phyloP scores from a whole-genome alignment of 2,113 vertebrate species.

The Amphiprion ocellaris region DNA sequence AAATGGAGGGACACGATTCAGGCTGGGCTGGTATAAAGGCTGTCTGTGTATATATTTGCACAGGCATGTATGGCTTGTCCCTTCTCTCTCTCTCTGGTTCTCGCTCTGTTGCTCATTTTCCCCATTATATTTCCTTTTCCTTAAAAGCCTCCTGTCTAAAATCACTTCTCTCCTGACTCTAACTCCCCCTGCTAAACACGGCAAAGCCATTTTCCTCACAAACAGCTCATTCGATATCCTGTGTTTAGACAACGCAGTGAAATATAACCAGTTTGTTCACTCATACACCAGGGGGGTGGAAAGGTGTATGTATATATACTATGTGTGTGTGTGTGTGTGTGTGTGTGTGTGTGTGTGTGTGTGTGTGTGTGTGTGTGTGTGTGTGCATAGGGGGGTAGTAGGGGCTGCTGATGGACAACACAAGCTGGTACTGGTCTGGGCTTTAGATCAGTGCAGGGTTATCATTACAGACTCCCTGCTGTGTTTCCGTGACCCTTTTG shows the following conservation, averaged over 20 bases:
- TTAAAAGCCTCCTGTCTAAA: constrained; percentile 74
- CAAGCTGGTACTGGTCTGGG: constrained; percentile 72
- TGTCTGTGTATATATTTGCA: constrained; percentile 19
- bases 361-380: not conserved
- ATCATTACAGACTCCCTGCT: constrained; percentile 74
- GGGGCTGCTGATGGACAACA: constrained; percentile 72
- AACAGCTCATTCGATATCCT: constrained; percentile 79
- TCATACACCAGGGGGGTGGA: constrained; percentile 31
- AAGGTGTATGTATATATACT: constrained; percentile 11
- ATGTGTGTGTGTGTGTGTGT: constrained; percentile 4
- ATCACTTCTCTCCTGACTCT: constrained; percentile 58
- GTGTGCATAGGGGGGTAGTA: constrained; percentile 11
- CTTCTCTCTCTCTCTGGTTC: constrained; percentile 26
- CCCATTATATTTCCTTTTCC: constrained; percentile 59
- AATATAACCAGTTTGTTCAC: constrained; percentile 73
- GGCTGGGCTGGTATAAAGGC: constrained; percentile 30
- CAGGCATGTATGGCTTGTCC: constrained; percentile 16
- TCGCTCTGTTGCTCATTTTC: constrained; percentile 60
- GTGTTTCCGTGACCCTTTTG: constrained; percentile 69
- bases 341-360: not conserved
- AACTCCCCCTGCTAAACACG: constrained; percentile 56
- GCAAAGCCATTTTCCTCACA: constrained; percentile 70
- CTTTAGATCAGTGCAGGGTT: constrained; percentile 80
- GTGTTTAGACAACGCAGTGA: constrained; percentile 78
- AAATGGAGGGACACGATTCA: constrained; percentile 50